phyloP scores from a whole-genome alignment of 2,113 vertebrate genomes.

The Marcusenius ussheri region DNA sequence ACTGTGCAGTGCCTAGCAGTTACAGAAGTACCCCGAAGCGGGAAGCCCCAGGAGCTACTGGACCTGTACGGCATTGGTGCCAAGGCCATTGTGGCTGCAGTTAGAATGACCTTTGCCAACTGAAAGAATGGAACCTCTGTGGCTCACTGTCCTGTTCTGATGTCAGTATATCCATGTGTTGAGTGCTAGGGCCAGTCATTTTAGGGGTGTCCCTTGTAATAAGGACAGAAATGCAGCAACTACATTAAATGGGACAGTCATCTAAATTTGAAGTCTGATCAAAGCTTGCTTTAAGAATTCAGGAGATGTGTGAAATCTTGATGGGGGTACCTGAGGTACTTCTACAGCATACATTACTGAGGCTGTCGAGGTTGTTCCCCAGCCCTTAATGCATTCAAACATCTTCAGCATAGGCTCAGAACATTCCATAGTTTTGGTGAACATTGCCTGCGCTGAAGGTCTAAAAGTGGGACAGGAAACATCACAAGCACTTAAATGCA shows the following conservation, averaged over 20 bases:
- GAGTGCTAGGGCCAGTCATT: background rate
- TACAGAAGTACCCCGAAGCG: constrained; percentile 62
- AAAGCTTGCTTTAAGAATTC: background rate
- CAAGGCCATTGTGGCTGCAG: constrained; percentile 62
- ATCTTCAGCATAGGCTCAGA: background rate
- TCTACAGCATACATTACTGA: background rate
- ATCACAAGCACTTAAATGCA: background rate
- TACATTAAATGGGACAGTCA: background rate
- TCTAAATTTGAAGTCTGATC: background rate
- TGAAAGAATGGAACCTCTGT: constrained; percentile 32
- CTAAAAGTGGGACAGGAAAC: background rate
- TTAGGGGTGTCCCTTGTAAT: background rate
- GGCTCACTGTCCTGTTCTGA: background rate
- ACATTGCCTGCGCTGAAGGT: background rate
- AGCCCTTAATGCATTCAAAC: background rate
- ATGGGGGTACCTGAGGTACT: background rate
- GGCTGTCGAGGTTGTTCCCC: background rate
- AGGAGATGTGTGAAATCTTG: background rate
- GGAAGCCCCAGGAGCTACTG: constrained; percentile 68
- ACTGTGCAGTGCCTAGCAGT: constrained; percentile 69
- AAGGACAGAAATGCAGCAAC: background rate
- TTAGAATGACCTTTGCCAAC: constrained; percentile 62
- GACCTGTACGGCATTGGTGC: constrained; percentile 72
- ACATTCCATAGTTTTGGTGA: background rate
- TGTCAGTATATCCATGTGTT: background rate